These are phyloP conservation scores for Auanema sp. DNA, from an alignment of 2,888 invertebrate genomes.

Conservation along the genomic window DNA sequence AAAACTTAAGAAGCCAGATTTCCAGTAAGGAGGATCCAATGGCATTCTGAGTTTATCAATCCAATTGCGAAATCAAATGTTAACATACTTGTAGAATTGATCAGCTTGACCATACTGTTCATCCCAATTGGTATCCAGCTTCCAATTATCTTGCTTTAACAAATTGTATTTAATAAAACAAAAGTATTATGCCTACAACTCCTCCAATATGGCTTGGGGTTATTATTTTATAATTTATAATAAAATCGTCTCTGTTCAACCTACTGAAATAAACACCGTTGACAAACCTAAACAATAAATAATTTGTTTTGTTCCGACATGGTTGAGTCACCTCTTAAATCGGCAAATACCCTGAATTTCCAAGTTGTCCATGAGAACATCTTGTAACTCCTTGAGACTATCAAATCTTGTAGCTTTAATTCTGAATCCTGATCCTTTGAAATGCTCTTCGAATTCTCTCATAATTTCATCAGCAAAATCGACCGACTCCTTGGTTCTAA, in stretches of 20 bases:
- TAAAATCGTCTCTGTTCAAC: no score
- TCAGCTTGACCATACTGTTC: background rate
- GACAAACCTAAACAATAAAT: background rate
- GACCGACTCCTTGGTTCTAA: constrained; percentile 18
- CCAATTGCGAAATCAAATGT: background rate
- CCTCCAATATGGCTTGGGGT: background rate
- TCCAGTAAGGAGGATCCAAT: constrained; percentile 52
- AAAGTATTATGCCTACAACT: background rate
- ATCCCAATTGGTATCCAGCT: background rate
- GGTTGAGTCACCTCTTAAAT: no score
- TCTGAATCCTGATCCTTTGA: background rate
- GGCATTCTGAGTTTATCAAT: constrained; percentile 30
- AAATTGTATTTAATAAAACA: background rate
- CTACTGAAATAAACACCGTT: no score
- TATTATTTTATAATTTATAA: no score
- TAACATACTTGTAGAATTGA: background rate
- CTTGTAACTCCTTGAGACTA: no score
- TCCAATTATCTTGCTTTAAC: background rate
- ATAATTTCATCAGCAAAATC: background rate
- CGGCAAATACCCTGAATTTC: no score
- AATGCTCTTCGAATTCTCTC: constrained; percentile 2
- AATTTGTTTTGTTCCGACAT: no score
- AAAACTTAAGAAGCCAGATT: constrained; percentile 44
- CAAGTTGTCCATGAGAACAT: no score
- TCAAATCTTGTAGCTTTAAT: no score